Conservation (phyloP, 2,888 invertebrate genomes). For the Hecatera dysodea region DNA sequence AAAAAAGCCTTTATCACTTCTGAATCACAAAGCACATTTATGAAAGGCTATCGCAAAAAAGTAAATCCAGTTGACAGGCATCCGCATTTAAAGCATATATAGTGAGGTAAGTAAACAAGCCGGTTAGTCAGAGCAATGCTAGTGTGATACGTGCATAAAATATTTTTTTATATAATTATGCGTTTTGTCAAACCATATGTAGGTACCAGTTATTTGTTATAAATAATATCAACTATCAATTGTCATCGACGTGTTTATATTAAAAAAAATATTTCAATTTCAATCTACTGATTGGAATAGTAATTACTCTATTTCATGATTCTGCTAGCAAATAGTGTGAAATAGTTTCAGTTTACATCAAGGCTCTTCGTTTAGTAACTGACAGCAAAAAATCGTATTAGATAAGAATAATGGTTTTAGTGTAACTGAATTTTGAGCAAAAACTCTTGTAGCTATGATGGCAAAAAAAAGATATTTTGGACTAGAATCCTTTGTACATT, state of each 20-base stretch:
- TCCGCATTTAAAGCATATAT: conserved; percentile 28
- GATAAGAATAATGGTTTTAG: conserved; percentile 1
- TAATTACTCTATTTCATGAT: background rate
- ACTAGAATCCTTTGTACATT: background rate
- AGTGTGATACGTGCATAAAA: conserved; percentile 13
- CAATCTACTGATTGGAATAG: too few species aligned
- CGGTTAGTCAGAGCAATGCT: background rate
- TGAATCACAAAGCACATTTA: conserved; percentile 21
- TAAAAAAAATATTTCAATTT: background rate
- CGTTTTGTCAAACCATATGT: background rate
- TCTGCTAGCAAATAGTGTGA: background rate
- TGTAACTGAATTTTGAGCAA: conserved; percentile 4
- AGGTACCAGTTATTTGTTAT: background rate
- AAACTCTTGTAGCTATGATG: background rate
- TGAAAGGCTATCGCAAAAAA: conserved; percentile 21
- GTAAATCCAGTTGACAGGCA: conserved; percentile 24
- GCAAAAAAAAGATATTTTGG: conserved; percentile 15
- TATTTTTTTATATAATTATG: background rate
- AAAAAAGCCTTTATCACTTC: conserved; percentile 33
- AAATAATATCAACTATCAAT: background rate
- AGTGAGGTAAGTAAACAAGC: conserved; percentile 32
- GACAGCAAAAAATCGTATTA: conserved; percentile 29
- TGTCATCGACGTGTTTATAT: background rate
- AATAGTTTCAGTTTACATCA: conserved; percentile 21
- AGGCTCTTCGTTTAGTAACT: background rate